Evolutionary conservation across 2,113 vertebrate species (phyloP).

Genomic region (Bubo scandiacus): DNA sequence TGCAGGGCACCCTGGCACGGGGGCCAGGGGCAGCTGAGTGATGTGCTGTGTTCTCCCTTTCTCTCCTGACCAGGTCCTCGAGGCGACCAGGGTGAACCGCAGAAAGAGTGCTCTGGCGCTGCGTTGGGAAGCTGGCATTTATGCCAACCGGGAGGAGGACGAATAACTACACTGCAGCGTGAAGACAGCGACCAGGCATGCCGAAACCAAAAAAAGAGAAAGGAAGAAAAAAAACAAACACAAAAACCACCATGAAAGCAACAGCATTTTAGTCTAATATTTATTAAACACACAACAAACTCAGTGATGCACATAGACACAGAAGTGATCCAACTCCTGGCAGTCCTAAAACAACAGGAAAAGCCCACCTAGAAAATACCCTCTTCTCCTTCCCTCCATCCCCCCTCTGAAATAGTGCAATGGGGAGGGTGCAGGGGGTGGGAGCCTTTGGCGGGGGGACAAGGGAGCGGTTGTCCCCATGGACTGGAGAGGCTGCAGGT

Average conservation of each 20-base stretch:
- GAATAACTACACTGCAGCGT: slow-evolving; percentile 64
- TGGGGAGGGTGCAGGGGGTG: neutral
- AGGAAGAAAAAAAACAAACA: neutral
- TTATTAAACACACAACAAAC: slow-evolving; percentile 75
- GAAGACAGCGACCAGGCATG: slow-evolving; percentile 7
- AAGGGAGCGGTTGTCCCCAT: neutral
- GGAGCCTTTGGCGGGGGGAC: neutral
- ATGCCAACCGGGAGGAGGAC: slow-evolving; percentile 88
- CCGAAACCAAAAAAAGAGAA: slow-evolving; percentile 54
- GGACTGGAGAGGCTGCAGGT: neutral
- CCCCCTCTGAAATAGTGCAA: slow-evolving; percentile 35
- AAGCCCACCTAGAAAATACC: slow-evolving; percentile 57
- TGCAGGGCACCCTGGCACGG: rapidly evolving
- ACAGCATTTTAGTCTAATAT: slow-evolving; percentile 75
- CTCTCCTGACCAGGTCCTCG: slow-evolving; percentile 84
- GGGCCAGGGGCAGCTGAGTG: neutral
- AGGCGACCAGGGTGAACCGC: slow-evolving; percentile 93
- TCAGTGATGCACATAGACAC: slow-evolving; percentile 65
- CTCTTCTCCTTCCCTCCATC: neutral
- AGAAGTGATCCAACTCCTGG: slow-evolving; percentile 39
- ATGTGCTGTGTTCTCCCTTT: slow-evolving; percentile 7
- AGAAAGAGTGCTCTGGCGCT: slow-evolving; percentile 94
- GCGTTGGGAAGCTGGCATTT: slow-evolving; percentile 96
- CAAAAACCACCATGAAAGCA: neutral
- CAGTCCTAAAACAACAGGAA: slow-evolving; percentile 33